These are phyloP conservation scores for Lasiurus cinereus DNA, from an alignment of 2,113 vertebrate genomes.

Conservation along the genomic window DNA sequence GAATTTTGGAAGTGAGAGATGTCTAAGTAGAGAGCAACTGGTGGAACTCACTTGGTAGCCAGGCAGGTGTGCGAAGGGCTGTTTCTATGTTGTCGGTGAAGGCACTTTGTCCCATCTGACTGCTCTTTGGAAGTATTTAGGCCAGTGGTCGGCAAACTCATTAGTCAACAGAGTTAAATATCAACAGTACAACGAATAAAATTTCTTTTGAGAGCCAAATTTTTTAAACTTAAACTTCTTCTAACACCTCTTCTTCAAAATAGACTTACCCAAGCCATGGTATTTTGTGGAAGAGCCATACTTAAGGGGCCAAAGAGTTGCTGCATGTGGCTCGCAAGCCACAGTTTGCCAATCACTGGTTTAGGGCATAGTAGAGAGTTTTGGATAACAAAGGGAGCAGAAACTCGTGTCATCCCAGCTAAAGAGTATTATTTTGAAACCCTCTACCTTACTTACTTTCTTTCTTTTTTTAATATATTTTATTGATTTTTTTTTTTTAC, in stretches of 20 bases:
- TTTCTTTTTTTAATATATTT: no score
- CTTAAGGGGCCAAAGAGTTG: no score
- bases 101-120: neutral
- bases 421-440: constrained; percentile 24
- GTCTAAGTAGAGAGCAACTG: constrained; percentile 16
- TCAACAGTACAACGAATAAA: no score
- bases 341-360: neutral
- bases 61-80: neutral
- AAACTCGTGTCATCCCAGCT: neutral
- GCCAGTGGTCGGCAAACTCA: neutral
- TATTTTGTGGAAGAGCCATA: no score
- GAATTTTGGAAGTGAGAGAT: neutral
- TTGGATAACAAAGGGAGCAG: constrained; percentile 26
- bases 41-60: neutral
- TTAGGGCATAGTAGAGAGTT: neutral
- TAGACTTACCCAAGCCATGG: no score
- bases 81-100: neutral
- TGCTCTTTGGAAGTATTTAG: neutral
- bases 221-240: no score
- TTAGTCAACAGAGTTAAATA: no score
- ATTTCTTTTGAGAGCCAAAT: no score
- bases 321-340: no score
- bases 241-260: no score
- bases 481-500: no score
- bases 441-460: neutral